Percentiles rank a stretch among this genome's conserved stretches.
These are phyloP conservation scores for Campylomormyrus numenius DNA, from an alignment of 2,113 vertebrate species.

Conservation along the genomic window DNA sequence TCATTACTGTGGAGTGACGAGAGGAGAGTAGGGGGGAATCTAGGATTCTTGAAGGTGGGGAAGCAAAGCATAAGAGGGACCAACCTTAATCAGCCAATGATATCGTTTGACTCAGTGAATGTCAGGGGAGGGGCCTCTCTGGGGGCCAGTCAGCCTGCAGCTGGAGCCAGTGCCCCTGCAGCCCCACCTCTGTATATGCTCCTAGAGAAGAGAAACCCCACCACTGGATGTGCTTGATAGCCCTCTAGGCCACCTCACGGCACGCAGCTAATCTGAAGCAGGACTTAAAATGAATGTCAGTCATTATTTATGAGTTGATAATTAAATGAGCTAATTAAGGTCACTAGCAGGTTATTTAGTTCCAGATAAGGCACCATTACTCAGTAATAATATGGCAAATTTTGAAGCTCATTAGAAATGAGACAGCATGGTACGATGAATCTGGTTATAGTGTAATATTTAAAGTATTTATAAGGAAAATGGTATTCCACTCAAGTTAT, in stretches of 20 bases:
- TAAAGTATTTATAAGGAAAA: not conserved
- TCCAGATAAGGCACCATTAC: not conserved
- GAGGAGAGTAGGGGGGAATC: not conserved
- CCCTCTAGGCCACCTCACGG: not conserved
- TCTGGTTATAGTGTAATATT: not conserved
- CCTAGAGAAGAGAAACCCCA: not conserved
- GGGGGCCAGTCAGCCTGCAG: not conserved
- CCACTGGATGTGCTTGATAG: not conserved
- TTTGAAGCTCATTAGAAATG: not conserved
- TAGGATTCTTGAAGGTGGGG: not conserved
- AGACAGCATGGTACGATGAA: not conserved
- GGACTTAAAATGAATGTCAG: not conserved
- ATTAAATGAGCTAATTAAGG: slow-evolving; percentile 5
- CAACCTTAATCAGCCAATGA: not conserved
- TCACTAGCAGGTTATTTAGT: not conserved
- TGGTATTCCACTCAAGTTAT: not conserved
- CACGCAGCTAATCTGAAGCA: not conserved
- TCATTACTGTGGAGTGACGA: not conserved
- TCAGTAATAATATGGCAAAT: not conserved
- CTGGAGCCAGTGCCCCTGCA: not conserved
- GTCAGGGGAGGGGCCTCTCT: not conserved
- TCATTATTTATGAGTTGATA: not conserved
- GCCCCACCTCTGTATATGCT: not conserved
- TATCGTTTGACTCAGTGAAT: not conserved
- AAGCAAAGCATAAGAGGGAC: not conserved